Evolutionary conservation across 2,797 vertebrate species (phyloP), one percentile per base, ranked within the genome.

Genomic region (Thripadectes ignobilis): DNA sequence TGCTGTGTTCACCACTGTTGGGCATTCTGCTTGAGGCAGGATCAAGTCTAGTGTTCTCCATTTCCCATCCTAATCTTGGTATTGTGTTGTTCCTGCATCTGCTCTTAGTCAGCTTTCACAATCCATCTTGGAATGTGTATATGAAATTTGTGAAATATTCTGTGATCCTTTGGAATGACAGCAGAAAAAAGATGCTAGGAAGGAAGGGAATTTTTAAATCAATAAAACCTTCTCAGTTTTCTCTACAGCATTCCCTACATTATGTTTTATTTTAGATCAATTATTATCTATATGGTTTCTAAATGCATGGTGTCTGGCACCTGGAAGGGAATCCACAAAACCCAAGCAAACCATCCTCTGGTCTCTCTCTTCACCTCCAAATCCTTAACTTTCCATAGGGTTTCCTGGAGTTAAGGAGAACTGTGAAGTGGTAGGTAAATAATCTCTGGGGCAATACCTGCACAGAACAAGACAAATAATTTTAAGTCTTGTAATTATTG

Each of bases 1-100:
- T 68, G 54, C 34, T 59, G 45, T 8, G 6, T 67, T 95, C 45
- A 12, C 81, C 85, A 73, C 49, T 90, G 20, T 91, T 90, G 96
- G 91, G 90, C 63, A 58, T 88, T 86, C 94, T 96, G 80, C 94
- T 95, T 77, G 77, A 82, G 85, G 91, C 75, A 89, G 85, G 90
- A 96, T 77, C 69, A 88, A 80, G 85, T 55, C 45, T 82, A n/a
- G 67, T 52, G 63, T 86, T 94, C 62, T 65, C 71, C 45, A 41
- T 87, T 93, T 95, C 80, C 88, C 46, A 68, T 87, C 52, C 68
- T 65, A 82, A 93, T 72, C 12, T 1, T 65, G 54, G 57, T 84
- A 54, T 34, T 94, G 55, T 82, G 45, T 43, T 85, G 80, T 72
- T 93, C 52, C 71, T 87, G 89, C 65, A 80, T 87, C 48, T 87